phyloP scores from a whole-genome alignment of 2,113 vertebrate species.

The Hiodon alosoides region DNA sequence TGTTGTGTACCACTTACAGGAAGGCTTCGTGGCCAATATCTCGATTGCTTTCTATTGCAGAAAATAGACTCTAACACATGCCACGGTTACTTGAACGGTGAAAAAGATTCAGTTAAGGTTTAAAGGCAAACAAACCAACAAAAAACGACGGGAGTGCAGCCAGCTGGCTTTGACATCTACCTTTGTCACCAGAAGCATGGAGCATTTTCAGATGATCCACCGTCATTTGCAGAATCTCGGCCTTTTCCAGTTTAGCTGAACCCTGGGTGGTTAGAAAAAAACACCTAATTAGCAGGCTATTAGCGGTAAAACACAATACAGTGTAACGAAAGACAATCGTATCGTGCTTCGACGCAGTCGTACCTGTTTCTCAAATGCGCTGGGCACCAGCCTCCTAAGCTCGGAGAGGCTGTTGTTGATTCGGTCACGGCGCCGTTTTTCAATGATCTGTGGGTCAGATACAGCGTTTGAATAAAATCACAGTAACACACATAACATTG shows the following conservation, averaged over 20 bases:
- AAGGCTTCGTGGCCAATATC: no score
- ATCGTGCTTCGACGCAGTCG: not conserved
- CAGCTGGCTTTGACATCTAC: conserved; percentile 44
- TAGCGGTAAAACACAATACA: not conserved
- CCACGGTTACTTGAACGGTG: not conserved
- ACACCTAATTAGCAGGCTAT: not conserved
- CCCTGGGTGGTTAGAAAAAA: conserved; percentile 59
- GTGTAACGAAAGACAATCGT: not conserved
- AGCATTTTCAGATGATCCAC: conserved; percentile 98
- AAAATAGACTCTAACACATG: no score
- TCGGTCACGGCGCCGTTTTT: conserved; percentile 91
- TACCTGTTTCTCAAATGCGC: conserved; percentile 97
- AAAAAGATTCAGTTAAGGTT: not conserved
- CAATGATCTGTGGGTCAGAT: conserved; percentile 76
- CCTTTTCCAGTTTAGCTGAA: conserved; percentile 95
- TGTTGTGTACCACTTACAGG: no score
- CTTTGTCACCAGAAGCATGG: conserved; percentile 94
- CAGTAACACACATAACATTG: not conserved
- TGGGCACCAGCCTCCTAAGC: conserved; percentile 88
- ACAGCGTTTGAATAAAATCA: not conserved
- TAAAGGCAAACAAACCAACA: not conserved
- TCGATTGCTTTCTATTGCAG: no score
- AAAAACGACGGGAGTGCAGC: no score
- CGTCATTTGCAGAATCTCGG: conserved; percentile 97
- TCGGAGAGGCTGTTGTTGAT: conserved; percentile 98